These are phyloP conservation scores for Nephrotoma guestfalica DNA, from an alignment of 2,888 invertebrate genomes.

Conservation along the genomic window DNA sequence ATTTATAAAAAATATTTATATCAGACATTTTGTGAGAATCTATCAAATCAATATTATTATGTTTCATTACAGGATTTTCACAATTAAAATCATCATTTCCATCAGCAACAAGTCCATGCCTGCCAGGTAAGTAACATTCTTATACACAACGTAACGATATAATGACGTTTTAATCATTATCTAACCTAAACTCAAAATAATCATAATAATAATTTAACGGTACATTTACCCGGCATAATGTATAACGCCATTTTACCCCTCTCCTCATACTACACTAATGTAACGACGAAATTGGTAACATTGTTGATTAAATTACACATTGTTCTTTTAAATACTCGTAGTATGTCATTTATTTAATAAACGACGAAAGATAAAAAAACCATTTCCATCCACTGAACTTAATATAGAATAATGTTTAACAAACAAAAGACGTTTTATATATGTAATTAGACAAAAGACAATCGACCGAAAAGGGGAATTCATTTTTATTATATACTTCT, in stretches of 20 bases:
- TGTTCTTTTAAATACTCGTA: background rate
- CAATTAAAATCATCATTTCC: constrained; percentile 27
- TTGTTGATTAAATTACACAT: background rate
- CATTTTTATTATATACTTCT: background rate
- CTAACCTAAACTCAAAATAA: background rate
- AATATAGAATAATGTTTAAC: background rate
- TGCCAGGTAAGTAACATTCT: constrained; percentile 23
- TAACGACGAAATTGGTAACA: background rate
- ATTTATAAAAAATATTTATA: background rate
- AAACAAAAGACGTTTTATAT: background rate
- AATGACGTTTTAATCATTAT: background rate
- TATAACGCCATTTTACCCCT: background rate
- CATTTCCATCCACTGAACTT: background rate
- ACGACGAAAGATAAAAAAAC: background rate
- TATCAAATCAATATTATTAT: background rate
- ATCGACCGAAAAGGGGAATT: background rate
- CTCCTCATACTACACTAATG: background rate
- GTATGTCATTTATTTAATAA: background rate
- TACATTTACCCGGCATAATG: background rate
- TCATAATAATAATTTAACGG: background rate
- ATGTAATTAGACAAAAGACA: background rate
- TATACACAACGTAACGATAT: background rate
- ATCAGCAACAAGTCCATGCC: constrained; percentile 21
- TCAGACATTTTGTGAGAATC: background rate
- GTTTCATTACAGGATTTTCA: constrained; percentile 23